phyloP scores from a whole-genome alignment of 2,113 vertebrate species.

The Callipepla squamata region DNA sequence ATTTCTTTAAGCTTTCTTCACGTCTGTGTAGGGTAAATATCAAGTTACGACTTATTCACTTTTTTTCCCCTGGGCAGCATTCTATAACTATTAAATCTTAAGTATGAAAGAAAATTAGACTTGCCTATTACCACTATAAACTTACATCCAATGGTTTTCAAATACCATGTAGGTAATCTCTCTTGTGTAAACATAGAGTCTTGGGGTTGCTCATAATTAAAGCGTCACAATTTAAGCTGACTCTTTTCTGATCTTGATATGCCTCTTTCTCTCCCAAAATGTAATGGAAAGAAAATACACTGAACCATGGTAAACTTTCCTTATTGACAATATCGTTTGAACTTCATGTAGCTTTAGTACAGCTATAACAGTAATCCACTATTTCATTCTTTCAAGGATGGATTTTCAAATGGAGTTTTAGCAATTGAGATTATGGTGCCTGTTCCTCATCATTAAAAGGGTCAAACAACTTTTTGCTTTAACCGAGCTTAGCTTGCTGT shows the following conservation, averaged over 20 bases:
- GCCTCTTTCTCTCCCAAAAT: conserved; percentile 28
- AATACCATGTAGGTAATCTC: conserved; percentile 68
- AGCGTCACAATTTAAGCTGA: conserved; percentile 57
- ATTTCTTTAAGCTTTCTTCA: conserved; percentile 61
- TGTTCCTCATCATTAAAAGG: conserved; percentile 1
- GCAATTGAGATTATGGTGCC: neutral
- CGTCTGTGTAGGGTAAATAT: conserved; percentile 51
- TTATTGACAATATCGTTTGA: neutral
- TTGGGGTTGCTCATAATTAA: conserved; percentile 69
- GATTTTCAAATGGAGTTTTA: neutral
- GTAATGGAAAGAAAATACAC: conserved; percentile 31
- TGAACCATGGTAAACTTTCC: neutral
- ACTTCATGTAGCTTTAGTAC: neutral
- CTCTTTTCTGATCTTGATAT: conserved; percentile 38
- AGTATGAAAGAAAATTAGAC: conserved; percentile 78
- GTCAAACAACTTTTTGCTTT: neutral
- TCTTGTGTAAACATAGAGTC: conserved; percentile 71
- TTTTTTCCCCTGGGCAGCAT: conserved; percentile 49
- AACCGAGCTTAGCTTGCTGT: neutral
- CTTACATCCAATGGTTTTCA: conserved; percentile 74
- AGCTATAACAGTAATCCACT: neutral
- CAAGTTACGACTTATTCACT: conserved; percentile 50
- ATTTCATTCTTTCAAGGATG: conserved; percentile 16
- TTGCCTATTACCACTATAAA: conserved; percentile 78
- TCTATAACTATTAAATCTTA: conserved; percentile 59